Evolutionary conservation across 1,140 invertebrate species (phyloP), one percentile per base, ranked within the genome.

Genomic region (Maconellicoccus hirsutus): DNA sequence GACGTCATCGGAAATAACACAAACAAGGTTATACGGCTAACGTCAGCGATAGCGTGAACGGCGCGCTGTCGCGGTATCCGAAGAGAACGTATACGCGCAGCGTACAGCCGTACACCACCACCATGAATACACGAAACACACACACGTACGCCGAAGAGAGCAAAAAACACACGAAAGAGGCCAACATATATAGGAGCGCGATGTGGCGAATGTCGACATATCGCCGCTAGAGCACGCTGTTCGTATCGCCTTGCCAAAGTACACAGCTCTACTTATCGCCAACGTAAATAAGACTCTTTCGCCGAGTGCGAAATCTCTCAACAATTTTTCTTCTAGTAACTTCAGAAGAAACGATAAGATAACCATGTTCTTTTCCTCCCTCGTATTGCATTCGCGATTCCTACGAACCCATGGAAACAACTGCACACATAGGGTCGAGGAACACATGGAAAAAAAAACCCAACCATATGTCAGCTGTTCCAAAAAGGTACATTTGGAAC

Each of bases 1-100:
- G 61, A 66, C 61, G 61, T 66, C 61, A 66, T 66, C 61, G 22
- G 61, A 66, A 66, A 66, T 66, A 66, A 66, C 61, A 66, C 25
- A 66, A 66, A 66, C 61, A 66, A 66, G 61, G 61, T 66, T 66
- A 66, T 66, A 25, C 52, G 16, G 61, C 61, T 23, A 66, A 19
- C 61, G 61, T 66, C 61, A 66, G 61, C 61, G 21, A 66, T 66
- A 66, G 42, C 42, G 42, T 19, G 42, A 52, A 52, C 16, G 16
- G 10, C 42, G 16, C 12, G 6, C n/a, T 3, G 29, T 12, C 29
- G 10, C 42, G 42, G 42, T 52, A 12, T 12, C 12, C 29, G 29
- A 33, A 3, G 29, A 6, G 29, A 6, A 33, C 29, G 29, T 33
- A 33, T 33, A 33, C 29, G 29, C 12, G 12, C 29, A 12, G 12